Percentiles rank a stretch among this genome's conserved stretches.
These are phyloP conservation scores for Terebella lapidaria DNA, from an alignment of 2,888 invertebrate genomes.

Conservation along the genomic window DNA sequence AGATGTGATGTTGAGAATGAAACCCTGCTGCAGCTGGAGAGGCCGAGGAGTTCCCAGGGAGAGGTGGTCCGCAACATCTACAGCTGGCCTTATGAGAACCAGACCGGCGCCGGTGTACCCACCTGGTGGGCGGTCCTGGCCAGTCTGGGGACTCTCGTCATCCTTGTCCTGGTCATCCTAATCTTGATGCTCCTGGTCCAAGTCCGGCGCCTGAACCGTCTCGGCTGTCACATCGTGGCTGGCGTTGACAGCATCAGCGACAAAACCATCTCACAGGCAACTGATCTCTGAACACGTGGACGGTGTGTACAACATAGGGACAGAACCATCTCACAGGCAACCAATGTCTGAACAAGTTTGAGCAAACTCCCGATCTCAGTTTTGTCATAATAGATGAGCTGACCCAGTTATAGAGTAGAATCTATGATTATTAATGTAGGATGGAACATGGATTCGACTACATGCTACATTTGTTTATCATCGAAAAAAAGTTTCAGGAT, in stretches of 20 bases:
- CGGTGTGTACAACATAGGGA: background rate
- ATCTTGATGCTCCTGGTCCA: constrained; percentile 3
- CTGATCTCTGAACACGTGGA: background rate
- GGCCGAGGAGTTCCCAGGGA: background rate
- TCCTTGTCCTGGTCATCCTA: constrained; percentile 5
- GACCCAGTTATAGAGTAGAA: no score
- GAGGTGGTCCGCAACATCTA: background rate
- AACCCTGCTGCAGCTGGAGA: constrained; percentile 12
- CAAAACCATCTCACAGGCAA: background rate
- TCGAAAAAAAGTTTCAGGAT: no score
- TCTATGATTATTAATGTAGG: no score
- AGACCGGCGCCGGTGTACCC: background rate
- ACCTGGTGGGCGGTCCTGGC: constrained; percentile 7
- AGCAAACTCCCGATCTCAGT: no score
- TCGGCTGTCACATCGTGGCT: background rate
- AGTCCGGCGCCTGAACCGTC: background rate
- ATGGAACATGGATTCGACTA: no score
- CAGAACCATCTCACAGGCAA: background rate
- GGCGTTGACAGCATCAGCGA: background rate
- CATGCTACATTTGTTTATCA: no score
- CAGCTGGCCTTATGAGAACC: background rate
- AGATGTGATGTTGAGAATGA: constrained; percentile 16
- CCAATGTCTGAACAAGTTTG: background rate
- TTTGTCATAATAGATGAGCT: no score
- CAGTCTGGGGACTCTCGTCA: constrained; percentile 4